Evolutionary conservation across 35 echinoderm and acorn worm species (phyloP).

Genomic region (Heliocidaris tuberculata): DNA sequence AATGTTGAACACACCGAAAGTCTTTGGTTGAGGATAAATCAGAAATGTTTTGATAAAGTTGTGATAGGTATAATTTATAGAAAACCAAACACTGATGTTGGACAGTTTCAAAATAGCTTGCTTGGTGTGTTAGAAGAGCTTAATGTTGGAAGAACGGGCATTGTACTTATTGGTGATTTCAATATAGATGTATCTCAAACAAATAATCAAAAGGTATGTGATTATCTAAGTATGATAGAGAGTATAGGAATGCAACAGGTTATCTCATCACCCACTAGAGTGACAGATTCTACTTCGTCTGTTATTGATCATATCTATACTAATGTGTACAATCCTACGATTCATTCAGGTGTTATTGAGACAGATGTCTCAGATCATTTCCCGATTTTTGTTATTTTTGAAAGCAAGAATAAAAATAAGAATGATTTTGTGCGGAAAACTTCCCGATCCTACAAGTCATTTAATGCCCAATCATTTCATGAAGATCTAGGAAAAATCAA

Average conservation of each 20-base stretch:
- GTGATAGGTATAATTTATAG: conserved; percentile 3
- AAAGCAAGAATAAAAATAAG: neutral
- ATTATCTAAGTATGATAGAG: conserved; percentile 23
- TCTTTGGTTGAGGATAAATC: conserved; percentile 35
- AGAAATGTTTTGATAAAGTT: conserved; percentile 39
- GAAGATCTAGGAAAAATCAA: neutral
- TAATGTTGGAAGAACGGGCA: neutral
- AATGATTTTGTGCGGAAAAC: neutral
- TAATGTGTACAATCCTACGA: neutral
- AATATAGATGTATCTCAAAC: conserved; percentile 35
- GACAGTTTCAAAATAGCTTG: conserved; percentile 23
- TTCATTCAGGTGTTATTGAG: conserved; percentile 29
- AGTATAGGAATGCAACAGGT: conserved; percentile 3
- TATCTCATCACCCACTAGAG: conserved; percentile 1
- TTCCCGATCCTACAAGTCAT: conserved; percentile 4
- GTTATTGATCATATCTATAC: conserved; percentile 25
- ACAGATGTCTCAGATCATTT: conserved; percentile 30
- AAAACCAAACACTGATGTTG: conserved; percentile 31
- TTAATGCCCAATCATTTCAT: conserved; percentile 15
- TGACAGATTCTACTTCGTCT: conserved; percentile 7
- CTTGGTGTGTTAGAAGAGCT: conserved; percentile 1
- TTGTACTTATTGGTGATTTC: conserved; percentile 32
- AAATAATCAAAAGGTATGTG: conserved; percentile 26
- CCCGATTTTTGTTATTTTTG: conserved; percentile 20
- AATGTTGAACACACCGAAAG: conserved; percentile 23